phyloP scores from a whole-genome alignment of 1,140 invertebrate genomes.

The Ditylenchus dipsaci region DNA sequence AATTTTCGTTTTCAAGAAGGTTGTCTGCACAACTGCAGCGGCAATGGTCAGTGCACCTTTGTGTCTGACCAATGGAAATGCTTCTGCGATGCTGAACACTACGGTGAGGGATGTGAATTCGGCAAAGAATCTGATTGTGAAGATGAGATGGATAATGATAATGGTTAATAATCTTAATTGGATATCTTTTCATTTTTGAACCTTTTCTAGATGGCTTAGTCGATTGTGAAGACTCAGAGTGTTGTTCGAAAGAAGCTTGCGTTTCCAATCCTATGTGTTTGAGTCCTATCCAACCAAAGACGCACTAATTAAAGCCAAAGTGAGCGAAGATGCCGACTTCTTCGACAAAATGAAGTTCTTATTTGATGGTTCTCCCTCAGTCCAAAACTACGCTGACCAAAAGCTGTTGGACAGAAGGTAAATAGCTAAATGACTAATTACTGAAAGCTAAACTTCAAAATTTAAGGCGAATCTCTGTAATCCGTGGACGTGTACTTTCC shows the following conservation, averaged over 20 bases:
- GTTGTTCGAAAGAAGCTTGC: slow-evolving; percentile 78
- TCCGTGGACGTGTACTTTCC: slow-evolving; percentile 84
- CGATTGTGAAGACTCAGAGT: slow-evolving; percentile 91
- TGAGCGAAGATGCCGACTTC: slow-evolving; percentile 74
- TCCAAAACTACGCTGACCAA: slow-evolving; percentile 88
- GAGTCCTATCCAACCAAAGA: slow-evolving; percentile 71
- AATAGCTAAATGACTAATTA: slow-evolving; percentile 54
- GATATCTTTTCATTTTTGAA: neutral
- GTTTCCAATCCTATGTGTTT: slow-evolving; percentile 63
- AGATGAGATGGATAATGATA: slow-evolving; percentile 88
- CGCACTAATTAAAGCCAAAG: slow-evolving; percentile 68
- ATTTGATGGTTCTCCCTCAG: slow-evolving; percentile 77
- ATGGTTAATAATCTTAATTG: slow-evolving; percentile 66
- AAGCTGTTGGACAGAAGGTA: slow-evolving; percentile 96
- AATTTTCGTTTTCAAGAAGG: slow-evolving; percentile 69
- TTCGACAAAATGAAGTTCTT: slow-evolving; percentile 96
- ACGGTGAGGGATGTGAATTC: slow-evolving; percentile 82
- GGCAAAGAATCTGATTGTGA: slow-evolving; percentile 83
- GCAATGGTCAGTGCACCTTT: slow-evolving; percentile 81
- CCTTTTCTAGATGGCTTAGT: slow-evolving; percentile 76
- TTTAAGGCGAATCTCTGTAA: slow-evolving; percentile 85
- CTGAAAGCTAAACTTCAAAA: neutral
- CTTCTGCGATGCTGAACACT: slow-evolving; percentile 84
- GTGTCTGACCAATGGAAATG: slow-evolving; percentile 79
- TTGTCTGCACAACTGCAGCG: slow-evolving; percentile 85